Evolutionary conservation across 2,888 invertebrate species (phyloP).

Genomic region (Alitta virens): DNA sequence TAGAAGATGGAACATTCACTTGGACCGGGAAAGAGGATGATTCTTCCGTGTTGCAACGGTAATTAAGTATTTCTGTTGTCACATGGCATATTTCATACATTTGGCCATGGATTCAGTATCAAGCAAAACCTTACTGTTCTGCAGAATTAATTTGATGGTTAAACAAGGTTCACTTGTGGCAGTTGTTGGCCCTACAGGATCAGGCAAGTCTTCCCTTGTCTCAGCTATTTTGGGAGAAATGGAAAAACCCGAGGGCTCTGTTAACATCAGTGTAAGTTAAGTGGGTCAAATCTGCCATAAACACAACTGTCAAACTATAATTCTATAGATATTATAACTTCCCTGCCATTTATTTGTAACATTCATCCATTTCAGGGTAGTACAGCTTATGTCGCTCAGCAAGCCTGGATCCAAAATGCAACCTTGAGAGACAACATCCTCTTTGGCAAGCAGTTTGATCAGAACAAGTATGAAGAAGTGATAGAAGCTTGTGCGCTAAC

Average conservation of each 20-base stretch:
- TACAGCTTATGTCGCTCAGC: constrained; percentile 62
- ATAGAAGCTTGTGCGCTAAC: constrained; percentile 87
- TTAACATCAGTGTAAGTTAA: constrained; percentile 36
- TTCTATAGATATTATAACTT: too few species aligned
- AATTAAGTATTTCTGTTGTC: too few species aligned
- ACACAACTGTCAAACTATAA: too few species aligned
- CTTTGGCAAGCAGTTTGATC: constrained; percentile 77
- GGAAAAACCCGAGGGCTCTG: constrained; percentile 37
- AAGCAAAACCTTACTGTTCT: too few species aligned
- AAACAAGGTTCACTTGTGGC: constrained; percentile 71
- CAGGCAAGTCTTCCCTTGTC: constrained; percentile 55
- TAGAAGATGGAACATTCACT: constrained; percentile 44
- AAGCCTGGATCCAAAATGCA: constrained; percentile 96
- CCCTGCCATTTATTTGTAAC: too few species aligned
- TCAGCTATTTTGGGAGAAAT: constrained; percentile 50
- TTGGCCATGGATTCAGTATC: too few species aligned
- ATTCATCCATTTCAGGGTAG: constrained; percentile 53
- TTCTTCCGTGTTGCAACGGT: constrained; percentile 37
- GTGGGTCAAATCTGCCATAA: background rate
- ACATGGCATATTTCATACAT: too few species aligned
- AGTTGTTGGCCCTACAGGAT: constrained; percentile 67
- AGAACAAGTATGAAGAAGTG: constrained; percentile 72
- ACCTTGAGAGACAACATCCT: constrained; percentile 89
- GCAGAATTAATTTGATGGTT: too few species aligned
- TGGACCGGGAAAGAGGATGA: constrained; percentile 38